A percentile compares a stretch with the other conserved stretches of the same genome.
phyloP scores from a whole-genome alignment of 1,140 invertebrate species.

The Euwallacea fornicatus region DNA sequence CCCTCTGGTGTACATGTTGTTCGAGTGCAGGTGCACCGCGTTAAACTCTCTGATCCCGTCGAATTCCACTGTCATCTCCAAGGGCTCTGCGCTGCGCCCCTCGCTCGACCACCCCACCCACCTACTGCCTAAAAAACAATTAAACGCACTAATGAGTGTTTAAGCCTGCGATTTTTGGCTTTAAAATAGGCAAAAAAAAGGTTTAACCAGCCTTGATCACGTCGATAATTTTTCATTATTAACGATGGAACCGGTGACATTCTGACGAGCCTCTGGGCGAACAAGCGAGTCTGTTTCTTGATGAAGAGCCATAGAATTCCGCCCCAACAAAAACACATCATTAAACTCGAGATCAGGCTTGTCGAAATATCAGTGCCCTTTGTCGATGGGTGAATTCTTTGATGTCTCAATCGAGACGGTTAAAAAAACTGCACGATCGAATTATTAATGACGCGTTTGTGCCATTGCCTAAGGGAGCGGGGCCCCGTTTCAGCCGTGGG shows the following conservation, averaged over 20 bases:
- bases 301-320: no score
- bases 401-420: constrained; percentile 10
- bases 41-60: constrained; percentile 73
- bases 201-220: no score
- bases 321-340: no score
- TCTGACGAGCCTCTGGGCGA: no score
- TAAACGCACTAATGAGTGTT: not conserved
- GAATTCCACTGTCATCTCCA: constrained; percentile 81
- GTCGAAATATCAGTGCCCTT: not conserved
- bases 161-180: not conserved
- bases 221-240: no score
- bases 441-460: not conserved
- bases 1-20: constrained; percentile 70
- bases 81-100: constrained; percentile 57
- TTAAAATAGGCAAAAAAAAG: not conserved
- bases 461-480: not conserved
- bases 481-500: no score
- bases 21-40: constrained; percentile 74
- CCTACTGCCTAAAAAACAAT: constrained; percentile 63
- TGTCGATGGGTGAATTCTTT: not conserved
- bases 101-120: constrained; percentile 91
- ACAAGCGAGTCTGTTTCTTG: no score
- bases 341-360: no score
- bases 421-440: not conserved
- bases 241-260: no score